phyloP scores from a whole-genome alignment of 2,888 invertebrate species.

The Noctua pronuba region DNA sequence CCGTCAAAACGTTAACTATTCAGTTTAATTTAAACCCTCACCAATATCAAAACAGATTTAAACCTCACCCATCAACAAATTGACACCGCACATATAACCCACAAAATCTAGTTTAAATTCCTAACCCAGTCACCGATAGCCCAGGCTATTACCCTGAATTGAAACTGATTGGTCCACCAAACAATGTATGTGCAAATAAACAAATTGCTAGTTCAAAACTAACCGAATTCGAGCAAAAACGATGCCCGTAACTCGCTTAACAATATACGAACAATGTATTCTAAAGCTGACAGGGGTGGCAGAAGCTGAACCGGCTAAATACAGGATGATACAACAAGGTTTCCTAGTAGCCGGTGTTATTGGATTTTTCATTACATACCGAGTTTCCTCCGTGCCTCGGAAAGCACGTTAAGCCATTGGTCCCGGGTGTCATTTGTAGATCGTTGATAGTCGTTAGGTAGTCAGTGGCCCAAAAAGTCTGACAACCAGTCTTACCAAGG shows the following conservation, averaged over 20 bases:
- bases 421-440: too few relatives aligned
- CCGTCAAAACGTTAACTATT: not conserved
- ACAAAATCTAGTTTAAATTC: slow-evolving; percentile 40
- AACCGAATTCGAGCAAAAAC: slow-evolving; percentile 65
- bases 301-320: not conserved
- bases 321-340: not conserved
- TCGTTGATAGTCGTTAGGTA: too few relatives aligned
- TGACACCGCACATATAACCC: slow-evolving; percentile 1
- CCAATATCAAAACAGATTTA: slow-evolving; percentile 2
- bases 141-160: slow-evolving; percentile 41
- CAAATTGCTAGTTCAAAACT: slow-evolving; percentile 66
- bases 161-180: slow-evolving; percentile 60
- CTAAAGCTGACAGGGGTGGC: slow-evolving; percentile 61
- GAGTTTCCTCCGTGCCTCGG: too few relatives aligned
- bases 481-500: too few relatives aligned
- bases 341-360: not conserved
- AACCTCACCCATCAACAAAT: slow-evolving; percentile 16
- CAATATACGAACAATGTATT: slow-evolving; percentile 66
- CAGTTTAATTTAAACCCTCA: not conserved
- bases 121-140: slow-evolving; percentile 16
- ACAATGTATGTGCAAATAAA: slow-evolving; percentile 65
- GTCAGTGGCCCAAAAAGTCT: too few relatives aligned
- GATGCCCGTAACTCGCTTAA: slow-evolving; percentile 60
- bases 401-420: too few relatives aligned
- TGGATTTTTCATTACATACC: too few relatives aligned